These are phyloP conservation scores for Saccostrea cuccullata DNA, from an alignment of 1,140 invertebrate genomes.

Conservation along the genomic window DNA sequence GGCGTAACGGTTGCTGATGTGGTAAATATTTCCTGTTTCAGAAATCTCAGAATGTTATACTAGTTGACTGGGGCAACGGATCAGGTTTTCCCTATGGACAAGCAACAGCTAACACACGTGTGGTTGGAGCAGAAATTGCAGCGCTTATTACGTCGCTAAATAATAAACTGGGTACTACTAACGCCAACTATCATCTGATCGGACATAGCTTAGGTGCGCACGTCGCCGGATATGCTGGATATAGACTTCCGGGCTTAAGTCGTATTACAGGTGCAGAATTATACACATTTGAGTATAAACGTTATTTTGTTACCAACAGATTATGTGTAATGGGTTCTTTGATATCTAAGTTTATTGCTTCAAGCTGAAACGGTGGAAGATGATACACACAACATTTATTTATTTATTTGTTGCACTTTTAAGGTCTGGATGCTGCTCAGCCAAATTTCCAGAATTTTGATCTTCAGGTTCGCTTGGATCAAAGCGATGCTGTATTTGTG, in stretches of 20 bases:
- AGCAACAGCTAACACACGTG: constrained; percentile 92
- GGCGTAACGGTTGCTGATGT: not conserved
- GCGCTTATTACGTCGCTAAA: constrained; percentile 81
- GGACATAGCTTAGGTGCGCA: constrained; percentile 77
- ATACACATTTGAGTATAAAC: too few relatives aligned
- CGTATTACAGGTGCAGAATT: constrained; percentile 83
- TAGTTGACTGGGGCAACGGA: constrained; percentile 95
- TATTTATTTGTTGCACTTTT: not conserved
- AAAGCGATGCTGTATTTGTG: constrained; percentile 91
- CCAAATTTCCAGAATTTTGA: constrained; percentile 83
- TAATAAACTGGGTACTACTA: constrained; percentile 1
- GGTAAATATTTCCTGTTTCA: constrained; percentile 40
- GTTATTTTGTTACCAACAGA: too few relatives aligned
- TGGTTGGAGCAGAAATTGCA: constrained; percentile 93
- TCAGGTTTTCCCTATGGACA: constrained; percentile 90
- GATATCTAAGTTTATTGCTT: too few relatives aligned
- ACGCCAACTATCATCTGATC: constrained; percentile 69
- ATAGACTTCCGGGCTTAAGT: constrained; percentile 80
- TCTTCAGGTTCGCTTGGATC: constrained; percentile 77
- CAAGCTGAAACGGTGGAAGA: too few relatives aligned
- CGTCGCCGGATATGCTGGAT: constrained; percentile 73
- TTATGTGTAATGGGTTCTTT: too few relatives aligned
- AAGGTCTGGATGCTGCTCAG: constrained; percentile 85
- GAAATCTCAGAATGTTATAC: constrained; percentile 92
- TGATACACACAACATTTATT: too few relatives aligned